Base-by-base conservation (phyloP, 2,797 vertebrate species). In the Tenualosa ilisha region DNA sequence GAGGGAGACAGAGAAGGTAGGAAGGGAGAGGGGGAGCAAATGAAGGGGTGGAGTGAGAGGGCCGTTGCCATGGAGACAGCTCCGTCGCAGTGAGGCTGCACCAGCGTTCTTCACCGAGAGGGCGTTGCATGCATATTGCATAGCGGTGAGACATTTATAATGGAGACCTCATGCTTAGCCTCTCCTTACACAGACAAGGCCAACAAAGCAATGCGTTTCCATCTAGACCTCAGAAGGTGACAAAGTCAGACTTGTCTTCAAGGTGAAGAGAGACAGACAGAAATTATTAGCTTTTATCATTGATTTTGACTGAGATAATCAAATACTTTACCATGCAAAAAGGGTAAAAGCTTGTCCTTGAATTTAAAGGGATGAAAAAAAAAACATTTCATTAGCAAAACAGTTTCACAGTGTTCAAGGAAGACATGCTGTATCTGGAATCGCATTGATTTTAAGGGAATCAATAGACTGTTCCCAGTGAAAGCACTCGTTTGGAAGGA, bases 61-160 rank as follows among this genome's bases (percentile, higher is more conserved):
- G 59, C 13, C 46, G 93, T 94, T 93, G 87, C 92, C 89, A 93
- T 93, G 89, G 94, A 84, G 91, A 94, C 68, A 53, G 61, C 20
- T 72, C 86, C 87, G 86, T 87, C 84, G 88, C 86, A 79, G 65
- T 37, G 12, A 72, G 65, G 65, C 65, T 37, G 65, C 26, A 37
- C 26, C 65, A 72, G 65, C 31, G 65, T 72, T 72, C 65, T 72
- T 72, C 65, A 13, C 24, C 26, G 63, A 31, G 24, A 68, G 31
- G 37, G 65, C 31, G 26, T 37, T 17, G 65, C 59, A 63, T 63
- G 8, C 59, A 63, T 63, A 63, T 63, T 63, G 59, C 65, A 72
- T 72, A 1, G 26, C 3, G 26, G 11, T 17, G 31, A 72, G 11
- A 72, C 65, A 72, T 72, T 72, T 37, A 72, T 91, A 90, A 89